A percentile compares a stretch with the other conserved stretches of the same genome.
These are phyloP conservation scores for Scarus forsteni DNA, from an alignment of 2,797 vertebrate species.

Conservation along the genomic window DNA sequence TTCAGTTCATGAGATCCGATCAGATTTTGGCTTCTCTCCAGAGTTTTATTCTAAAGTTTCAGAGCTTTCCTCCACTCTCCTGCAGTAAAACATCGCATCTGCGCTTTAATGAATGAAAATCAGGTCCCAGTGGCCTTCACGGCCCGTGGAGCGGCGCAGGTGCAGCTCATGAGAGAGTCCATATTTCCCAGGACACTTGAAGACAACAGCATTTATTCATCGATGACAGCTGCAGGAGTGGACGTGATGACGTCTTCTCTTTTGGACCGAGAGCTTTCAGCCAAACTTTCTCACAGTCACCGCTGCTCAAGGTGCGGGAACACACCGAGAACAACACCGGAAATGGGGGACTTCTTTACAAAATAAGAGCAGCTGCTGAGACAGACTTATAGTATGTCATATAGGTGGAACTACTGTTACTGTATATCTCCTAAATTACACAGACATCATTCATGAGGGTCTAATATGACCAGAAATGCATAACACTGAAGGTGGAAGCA, in stretches of 20 bases:
- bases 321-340: conserved; percentile 1
- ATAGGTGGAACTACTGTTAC: no score
- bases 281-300: conserved; percentile 63
- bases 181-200: conserved; percentile 62
- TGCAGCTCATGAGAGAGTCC: conserved; percentile 11
- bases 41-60: neutral
- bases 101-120: neutral
- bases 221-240: conserved; percentile 73
- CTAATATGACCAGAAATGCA: no score
- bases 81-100: neutral
- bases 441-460: no score
- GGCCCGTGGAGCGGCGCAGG: conserved; percentile 1
- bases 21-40: neutral
- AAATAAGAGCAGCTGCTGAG: neutral
- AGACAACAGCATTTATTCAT: conserved; percentile 53
- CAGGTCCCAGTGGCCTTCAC: neutral
- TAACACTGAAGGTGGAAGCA: no score
- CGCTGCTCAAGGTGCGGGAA: conserved; percentile 24
- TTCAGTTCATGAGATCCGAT: neutral
- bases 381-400: no score
- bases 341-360: neutral
- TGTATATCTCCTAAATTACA: no score
- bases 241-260: conserved; percentile 68
- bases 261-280: conserved; percentile 41
- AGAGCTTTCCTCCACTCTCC: neutral